These are phyloP conservation scores for Nephrotoma flavescens DNA, from an alignment of 2,888 invertebrate genomes.

Conservation along the genomic window DNA sequence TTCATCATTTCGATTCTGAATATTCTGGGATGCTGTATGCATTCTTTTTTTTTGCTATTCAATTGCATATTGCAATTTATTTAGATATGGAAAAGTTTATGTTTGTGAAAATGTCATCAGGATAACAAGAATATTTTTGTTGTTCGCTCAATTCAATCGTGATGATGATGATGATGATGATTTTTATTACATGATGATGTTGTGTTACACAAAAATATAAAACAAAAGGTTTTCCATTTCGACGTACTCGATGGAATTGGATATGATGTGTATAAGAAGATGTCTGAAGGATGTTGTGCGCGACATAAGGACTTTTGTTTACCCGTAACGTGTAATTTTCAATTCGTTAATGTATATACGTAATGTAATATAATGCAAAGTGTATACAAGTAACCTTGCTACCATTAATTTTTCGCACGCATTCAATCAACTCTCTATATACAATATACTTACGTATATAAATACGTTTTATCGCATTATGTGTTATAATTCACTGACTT, in stretches of 20 bases:
- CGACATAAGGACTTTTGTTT: not conserved
- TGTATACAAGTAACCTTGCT: not conserved
- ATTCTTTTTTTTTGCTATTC: not conserved
- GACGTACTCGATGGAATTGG: not conserved
- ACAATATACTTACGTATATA: not conserved
- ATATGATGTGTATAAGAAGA: not conserved
- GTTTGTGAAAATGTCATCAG: not conserved
- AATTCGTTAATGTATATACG: not conserved
- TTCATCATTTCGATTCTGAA: not conserved
- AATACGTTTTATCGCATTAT: not conserved
- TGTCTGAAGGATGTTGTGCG: not conserved
- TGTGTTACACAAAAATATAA: not conserved
- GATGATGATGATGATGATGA: not conserved
- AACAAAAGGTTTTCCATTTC: not conserved
- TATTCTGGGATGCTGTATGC: not conserved
- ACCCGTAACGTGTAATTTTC: not conserved
- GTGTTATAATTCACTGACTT: not conserved
- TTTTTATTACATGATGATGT: too few relatives aligned
- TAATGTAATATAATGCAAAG: not conserved
- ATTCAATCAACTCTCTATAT: not conserved
- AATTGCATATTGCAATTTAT: not conserved
- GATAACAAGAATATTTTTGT: not conserved
- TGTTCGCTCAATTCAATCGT: not conserved
- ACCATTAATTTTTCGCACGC: not conserved
- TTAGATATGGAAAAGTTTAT: not conserved